Percentiles rank a stretch among this genome's conserved stretches.
These are phyloP conservation scores for Rhagoletis pomonella DNA, from an alignment of 1,140 invertebrate genomes.

Conservation along the genomic window DNA sequence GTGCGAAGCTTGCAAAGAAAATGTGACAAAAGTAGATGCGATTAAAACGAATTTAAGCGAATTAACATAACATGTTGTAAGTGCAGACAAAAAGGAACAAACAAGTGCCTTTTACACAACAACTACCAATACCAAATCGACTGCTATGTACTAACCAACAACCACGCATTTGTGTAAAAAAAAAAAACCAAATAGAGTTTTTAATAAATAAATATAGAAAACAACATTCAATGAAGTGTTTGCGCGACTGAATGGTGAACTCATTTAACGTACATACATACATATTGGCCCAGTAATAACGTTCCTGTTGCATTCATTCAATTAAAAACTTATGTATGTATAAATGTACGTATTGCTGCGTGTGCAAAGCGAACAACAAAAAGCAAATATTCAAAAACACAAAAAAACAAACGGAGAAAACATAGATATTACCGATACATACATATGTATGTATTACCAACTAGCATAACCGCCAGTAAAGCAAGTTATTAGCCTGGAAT, in stretches of 20 bases:
- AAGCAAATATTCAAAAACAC: not conserved
- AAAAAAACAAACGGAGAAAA: not conserved
- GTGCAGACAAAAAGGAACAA: conserved; percentile 34
- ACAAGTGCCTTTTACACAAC: conserved; percentile 51
- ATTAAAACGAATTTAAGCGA: conserved; percentile 38
- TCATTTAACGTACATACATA: not conserved
- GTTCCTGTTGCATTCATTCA: conserved; percentile 42
- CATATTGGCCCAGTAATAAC: too few relatives aligned
- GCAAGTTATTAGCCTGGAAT: conserved; percentile 33
- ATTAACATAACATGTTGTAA: conserved; percentile 46
- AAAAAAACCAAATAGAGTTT: not conserved
- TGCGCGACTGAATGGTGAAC: not conserved
- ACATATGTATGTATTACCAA: not conserved
- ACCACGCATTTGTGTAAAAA: conserved; percentile 41
- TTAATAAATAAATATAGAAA: conserved; percentile 32
- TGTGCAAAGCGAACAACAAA: not conserved
- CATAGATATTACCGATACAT: too few relatives aligned
- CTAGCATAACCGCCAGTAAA: not conserved
- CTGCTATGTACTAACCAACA: conserved; percentile 46
- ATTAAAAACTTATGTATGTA: too few relatives aligned
- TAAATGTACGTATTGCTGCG: not conserved
- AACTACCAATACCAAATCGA: conserved; percentile 44
- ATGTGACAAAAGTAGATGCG: conserved; percentile 33
- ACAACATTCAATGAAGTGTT: conserved; percentile 13
- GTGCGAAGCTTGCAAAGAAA: not conserved